Percentiles rank a stretch among this genome's conserved stretches.
phyloP scores from a whole-genome alignment of 2,797 vertebrate genomes.

The Syndactyla subalaris region DNA sequence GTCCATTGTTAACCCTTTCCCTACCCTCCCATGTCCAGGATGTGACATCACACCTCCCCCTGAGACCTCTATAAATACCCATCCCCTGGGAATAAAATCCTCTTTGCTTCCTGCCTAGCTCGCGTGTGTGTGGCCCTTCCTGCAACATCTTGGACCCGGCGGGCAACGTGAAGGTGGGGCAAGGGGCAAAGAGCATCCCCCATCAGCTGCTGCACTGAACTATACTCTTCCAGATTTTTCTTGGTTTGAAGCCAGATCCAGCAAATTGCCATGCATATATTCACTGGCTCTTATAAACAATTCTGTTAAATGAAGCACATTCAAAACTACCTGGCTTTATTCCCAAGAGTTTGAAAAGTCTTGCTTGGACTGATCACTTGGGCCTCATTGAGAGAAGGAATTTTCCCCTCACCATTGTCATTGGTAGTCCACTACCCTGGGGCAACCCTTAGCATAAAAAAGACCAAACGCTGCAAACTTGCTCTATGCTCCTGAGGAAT shows the following conservation, averaged over 20 bases:
- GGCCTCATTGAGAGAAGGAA: neutral
- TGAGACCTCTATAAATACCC: too few species aligned
- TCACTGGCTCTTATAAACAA: neutral
- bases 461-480: neutral
- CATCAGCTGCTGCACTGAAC: too few species aligned
- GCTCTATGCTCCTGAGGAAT: accelerated
- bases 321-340: neutral
- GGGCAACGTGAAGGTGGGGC: too few species aligned
- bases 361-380: neutral
- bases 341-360: neutral
- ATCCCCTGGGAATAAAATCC: too few species aligned
- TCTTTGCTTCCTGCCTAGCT: too few species aligned
- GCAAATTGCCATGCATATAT: neutral
- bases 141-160: too few species aligned
- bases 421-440: accelerated
- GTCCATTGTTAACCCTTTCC: too few species aligned
- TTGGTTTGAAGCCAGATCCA: neutral
- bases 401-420: neutral
- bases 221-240: neutral
- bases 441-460: neutral
- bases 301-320: neutral
- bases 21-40: too few species aligned
- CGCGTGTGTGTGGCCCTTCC: too few species aligned
- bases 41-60: too few species aligned
- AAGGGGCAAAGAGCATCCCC: too few species aligned